phyloP scores from a whole-genome alignment of 2,113 vertebrate genomes.

The Syngnathoides biaculeatus region DNA sequence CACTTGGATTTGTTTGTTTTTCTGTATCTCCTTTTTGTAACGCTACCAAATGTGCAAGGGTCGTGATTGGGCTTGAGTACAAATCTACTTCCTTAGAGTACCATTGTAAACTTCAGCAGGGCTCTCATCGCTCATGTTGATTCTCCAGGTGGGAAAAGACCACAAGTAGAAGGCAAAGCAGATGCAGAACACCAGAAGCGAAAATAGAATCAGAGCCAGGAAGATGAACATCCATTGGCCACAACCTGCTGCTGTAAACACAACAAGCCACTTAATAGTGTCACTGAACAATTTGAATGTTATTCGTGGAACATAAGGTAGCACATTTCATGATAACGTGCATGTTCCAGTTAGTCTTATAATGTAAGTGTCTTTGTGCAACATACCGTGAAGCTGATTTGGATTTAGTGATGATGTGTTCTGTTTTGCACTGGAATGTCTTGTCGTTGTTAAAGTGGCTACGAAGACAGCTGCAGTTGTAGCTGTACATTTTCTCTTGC shows the following conservation, averaged over 20 bases:
- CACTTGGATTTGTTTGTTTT: too few relatives aligned
- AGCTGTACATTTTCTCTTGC: slow-evolving; percentile 1
- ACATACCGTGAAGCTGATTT: neutral
- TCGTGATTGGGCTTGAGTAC: neutral
- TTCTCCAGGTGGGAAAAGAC: neutral
- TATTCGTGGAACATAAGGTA: neutral
- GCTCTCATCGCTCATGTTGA: neutral
- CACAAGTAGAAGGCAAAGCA: neutral
- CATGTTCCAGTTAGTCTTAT: too few relatives aligned
- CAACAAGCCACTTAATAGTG: slow-evolving; percentile 2
- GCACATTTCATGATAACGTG: neutral
- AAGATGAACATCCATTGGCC: neutral
- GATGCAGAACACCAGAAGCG: slow-evolving; percentile 19
- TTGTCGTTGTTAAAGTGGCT: slow-evolving; percentile 6
- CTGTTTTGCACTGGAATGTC: neutral
- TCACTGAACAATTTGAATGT: neutral
- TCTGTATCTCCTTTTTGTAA: too few relatives aligned
- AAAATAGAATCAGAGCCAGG: slow-evolving; percentile 3
- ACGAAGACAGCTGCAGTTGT: neutral
- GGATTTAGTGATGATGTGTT: neutral
- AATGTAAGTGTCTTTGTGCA: neutral
- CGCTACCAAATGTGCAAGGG: too few relatives aligned
- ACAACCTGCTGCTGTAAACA: slow-evolving; percentile 3
- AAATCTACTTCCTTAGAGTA: neutral
- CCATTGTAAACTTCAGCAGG: neutral